Conservation (phyloP, 2,888 invertebrate species). For the Anorthoa munda region DNA sequence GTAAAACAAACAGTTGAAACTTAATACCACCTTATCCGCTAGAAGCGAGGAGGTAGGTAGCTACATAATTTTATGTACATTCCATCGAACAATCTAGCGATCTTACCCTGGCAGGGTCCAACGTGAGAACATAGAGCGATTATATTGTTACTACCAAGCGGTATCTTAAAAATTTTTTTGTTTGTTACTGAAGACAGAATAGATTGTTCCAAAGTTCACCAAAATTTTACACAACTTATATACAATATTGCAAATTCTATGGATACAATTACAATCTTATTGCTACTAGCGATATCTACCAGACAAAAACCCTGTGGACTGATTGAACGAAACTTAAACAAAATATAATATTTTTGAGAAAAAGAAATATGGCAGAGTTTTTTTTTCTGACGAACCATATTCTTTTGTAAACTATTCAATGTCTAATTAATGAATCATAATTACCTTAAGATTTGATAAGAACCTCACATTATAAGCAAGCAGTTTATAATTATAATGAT, state of each 20-base stretch:
- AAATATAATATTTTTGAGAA: background rate
- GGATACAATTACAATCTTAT: too few species aligned
- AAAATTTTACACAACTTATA: background rate
- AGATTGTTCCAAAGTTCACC: background rate
- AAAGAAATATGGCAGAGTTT: too few species aligned
- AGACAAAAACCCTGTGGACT: background rate
- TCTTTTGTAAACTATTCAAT: background rate
- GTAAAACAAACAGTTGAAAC: conserved; percentile 58
- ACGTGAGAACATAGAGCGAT: conserved; percentile 27
- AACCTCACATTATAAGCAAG: background rate
- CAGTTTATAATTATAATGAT: background rate
- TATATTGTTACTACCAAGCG: background rate
- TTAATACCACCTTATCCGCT: conserved; percentile 61
- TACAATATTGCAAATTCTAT: background rate
- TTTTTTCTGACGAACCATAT: background rate
- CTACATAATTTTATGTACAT: conserved; percentile 67
- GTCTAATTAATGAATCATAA: background rate
- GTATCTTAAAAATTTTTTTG: background rate
- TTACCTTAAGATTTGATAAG: background rate
- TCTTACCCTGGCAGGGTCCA: conserved; percentile 35
- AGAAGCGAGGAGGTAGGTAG: conserved; percentile 31
- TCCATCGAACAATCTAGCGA: conserved; percentile 62
- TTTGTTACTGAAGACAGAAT: background rate
- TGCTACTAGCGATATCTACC: too few species aligned
- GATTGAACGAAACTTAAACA: background rate